Base-by-base conservation (phyloP, 1,140 invertebrate genomes). In the Drosophila repleta region DNA sequence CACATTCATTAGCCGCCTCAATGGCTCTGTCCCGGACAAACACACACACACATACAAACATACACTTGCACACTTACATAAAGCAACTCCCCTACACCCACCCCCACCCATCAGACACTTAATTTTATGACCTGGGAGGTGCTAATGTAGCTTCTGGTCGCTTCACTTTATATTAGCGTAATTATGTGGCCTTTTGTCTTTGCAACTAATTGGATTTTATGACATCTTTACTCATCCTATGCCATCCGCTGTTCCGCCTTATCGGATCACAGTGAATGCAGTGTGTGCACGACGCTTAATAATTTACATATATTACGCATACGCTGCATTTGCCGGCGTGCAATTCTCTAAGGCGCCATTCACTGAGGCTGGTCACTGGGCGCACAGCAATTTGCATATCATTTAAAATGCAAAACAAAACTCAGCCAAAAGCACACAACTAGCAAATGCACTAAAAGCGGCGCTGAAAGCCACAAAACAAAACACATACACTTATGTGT, bases 1-100 rank as follows among this genome's bases (percentile, higher is more conserved):
- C 90, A 91, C 85, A 90, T 90, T 90, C 90, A 90, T 90, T 90
- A 88, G 89, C 72, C 74, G 83, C 80, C 75, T 90, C 87, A 90
- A 90, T 90, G 79, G 76, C 63, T 53, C 82, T 74, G 74, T 61
- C 70, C 41, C 20, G 11, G 3, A 43, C 20, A 61, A 43, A 46
- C 76, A 60, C 52, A 64, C 58, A 63, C 35, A 64, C 45, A 45
- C 32, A 2, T 32, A 13, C 11, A n/a, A 43, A 55, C 13, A 37
- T 8, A 32, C 49, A 65, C 17, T n/a, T n/a, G n/a, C n/a, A n/a
- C n/a, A n/a, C n/a, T n/a, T n/a, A n/a, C n/a, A n/a, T n/a, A n/a
- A n/a, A 37, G 35, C 26, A 35, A 11, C 24, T 3, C 21, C 32
- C 26, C 37, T 11, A 13, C 2, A 3, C 4, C 7, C 35, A 11